A percentile compares a stretch with the other conserved stretches of the same genome.
Conservation (phyloP, 2,888 invertebrate genomes). For the Andrena minutula region DNA sequence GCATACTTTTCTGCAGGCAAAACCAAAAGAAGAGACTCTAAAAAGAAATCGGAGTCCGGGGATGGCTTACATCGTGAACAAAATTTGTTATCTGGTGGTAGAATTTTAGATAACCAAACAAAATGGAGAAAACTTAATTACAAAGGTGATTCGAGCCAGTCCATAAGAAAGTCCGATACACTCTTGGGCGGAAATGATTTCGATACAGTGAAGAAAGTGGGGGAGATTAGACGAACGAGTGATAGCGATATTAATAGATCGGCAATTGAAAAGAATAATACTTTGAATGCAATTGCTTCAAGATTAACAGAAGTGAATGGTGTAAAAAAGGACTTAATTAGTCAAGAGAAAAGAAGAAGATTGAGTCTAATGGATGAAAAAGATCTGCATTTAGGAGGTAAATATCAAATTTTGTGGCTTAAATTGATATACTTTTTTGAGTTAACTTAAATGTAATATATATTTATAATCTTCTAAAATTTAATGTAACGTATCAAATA, state of each 20-base stretch:
- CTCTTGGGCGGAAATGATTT: slow-evolving; percentile 84
- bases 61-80: slow-evolving; percentile 86
- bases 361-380: slow-evolving; percentile 84
- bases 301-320: slow-evolving; percentile 87
- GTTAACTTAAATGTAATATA: not conserved
- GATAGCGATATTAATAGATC: slow-evolving; percentile 84
- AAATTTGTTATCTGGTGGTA: slow-evolving; percentile 84
- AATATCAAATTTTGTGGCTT: slow-evolving; percentile 32
- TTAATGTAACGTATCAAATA: not conserved
- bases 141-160: slow-evolving; percentile 77
- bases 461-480: not conserved
- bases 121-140: slow-evolving; percentile 83
- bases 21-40: slow-evolving; percentile 87
- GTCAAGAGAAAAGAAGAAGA: slow-evolving; percentile 89
- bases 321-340: slow-evolving; percentile 85
- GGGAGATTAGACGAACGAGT: slow-evolving; percentile 85
- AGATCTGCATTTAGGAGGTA: slow-evolving; percentile 83
- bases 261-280: slow-evolving; percentile 74
- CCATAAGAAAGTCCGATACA: slow-evolving; percentile 85
- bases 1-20: slow-evolving; percentile 77
- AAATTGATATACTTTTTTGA: not conserved
- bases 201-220: slow-evolving; percentile 83
- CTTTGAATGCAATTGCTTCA: slow-evolving; percentile 74
- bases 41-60: slow-evolving; percentile 87
- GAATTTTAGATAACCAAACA: slow-evolving; percentile 82